Evolutionary conservation across 2,113 vertebrate genomes (phyloP), one percentile per base, ranked within the genome.

Genomic region (Chlamydotis undulata): DNA sequence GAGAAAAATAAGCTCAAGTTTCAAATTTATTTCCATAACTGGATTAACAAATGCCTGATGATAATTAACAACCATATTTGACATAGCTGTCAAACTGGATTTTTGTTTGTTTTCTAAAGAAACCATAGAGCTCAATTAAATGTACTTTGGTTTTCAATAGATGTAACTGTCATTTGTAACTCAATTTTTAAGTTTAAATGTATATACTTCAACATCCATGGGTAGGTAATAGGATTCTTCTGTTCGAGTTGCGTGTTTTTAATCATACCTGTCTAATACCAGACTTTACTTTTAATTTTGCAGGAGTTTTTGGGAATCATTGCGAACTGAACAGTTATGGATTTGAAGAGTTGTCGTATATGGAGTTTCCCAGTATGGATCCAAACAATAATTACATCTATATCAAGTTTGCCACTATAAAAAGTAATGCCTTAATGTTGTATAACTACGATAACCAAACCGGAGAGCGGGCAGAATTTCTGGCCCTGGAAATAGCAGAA

Each of bases 381-480:
- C 99, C 99, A 93, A 99, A 99, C 98, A 99, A 99, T 56, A 99
- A 99, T 96, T 99, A 99, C 95, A 99, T 99, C 96, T 99, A 99
- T 87, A 99, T 99, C 55, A 99, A 99, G 97, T 99, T 99, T 97
- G 98, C 99, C 60, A 99, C 99, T 8, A 98, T 99, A 77, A 98
- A 99, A 98, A 98, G 97, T 29, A 97, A 99, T 7, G 99, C 99
- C 19, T 96, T 99, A 87, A 93, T 99, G 78, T 97, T 99, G 90
- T 99, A 99, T 89, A 99, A 99, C 97, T 98, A 99, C 26, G 99
- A 99, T 92, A 99, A 99, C 98, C 99, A 99, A 89, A 99, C 99
- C 0, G 99, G 99, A 55, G 99, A 99, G 90, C 98, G 98, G 90
- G 99, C 99, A 1, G 99, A 99, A 95, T 99, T 99, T 94, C 96